Conservation (phyloP, 2,113 vertebrate species). For the Charadrius vociferus region DNA sequence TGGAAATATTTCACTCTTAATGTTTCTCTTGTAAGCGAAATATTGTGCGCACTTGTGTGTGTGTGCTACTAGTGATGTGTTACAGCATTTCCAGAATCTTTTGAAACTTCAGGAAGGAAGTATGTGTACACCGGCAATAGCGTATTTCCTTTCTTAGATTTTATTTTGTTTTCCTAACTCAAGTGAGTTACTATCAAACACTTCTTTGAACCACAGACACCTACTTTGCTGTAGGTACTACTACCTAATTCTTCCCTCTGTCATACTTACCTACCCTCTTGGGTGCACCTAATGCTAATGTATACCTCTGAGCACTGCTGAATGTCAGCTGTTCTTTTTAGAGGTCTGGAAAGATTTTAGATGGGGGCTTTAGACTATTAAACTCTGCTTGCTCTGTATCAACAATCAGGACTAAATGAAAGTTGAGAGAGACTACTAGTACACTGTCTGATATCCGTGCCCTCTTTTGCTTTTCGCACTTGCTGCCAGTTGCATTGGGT, state of each 20-base stretch:
- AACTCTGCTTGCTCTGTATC: not conserved
- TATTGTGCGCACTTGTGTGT: not conserved
- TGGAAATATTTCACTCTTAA: not conserved
- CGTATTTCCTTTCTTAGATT: not conserved
- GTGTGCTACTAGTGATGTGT: not conserved
- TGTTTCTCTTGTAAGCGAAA: not conserved
- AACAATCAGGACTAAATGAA: not conserved
- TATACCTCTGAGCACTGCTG: not conserved
- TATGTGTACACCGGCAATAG: not conserved
- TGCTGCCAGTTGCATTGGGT: not conserved
- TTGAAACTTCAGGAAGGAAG: not conserved
- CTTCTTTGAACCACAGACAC: not conserved
- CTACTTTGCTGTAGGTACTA: not conserved
- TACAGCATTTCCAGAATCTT: not conserved
- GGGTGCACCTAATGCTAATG: not conserved
- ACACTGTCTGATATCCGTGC: not conserved
- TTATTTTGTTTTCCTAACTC: not conserved
- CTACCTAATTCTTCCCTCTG: not conserved
- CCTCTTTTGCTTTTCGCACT: not conserved
- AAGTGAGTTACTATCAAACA: not conserved
- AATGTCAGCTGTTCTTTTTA: not conserved
- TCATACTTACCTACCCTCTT: not conserved
- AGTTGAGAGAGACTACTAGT: not conserved
- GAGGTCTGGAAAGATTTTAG: not conserved
- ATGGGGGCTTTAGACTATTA: not conserved